Percentiles rank a stretch among this genome's conserved stretches.
phyloP scores from a whole-genome alignment of 2,113 vertebrate genomes.

The Quiscalus mexicanus region DNA sequence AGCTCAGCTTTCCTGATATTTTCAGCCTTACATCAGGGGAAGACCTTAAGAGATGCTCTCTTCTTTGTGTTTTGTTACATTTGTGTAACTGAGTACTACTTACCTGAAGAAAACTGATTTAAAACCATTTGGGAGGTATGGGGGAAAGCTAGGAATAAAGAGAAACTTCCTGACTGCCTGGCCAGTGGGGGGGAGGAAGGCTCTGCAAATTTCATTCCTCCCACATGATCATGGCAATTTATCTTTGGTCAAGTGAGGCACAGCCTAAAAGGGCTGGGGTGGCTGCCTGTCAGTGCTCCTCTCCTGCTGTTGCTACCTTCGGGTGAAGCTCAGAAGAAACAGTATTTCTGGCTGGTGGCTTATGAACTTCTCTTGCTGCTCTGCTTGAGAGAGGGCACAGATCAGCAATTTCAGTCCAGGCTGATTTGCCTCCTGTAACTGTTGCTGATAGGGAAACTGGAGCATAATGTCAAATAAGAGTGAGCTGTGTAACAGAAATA shows the following conservation, averaged over 20 bases:
- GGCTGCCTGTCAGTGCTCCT: not conserved
- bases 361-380: not conserved
- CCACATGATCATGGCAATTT: accelerated
- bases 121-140: not conserved
- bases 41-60: not conserved
- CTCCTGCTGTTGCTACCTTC: not conserved
- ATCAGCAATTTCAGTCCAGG: not conserved
- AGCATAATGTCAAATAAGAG: not conserved
- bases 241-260: not conserved
- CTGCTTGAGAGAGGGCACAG: not conserved
- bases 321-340: not conserved
- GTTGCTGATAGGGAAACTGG: not conserved
- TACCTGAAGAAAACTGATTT: not conserved
- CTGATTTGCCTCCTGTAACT: not conserved
- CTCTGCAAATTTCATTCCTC: not conserved
- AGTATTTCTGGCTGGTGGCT: not conserved
- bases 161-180: not conserved
- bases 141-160: not conserved
- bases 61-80: not conserved
- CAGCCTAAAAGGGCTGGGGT: not conserved
- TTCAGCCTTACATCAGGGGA: not conserved
- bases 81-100: not conserved
- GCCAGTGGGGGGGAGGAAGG: not conserved
- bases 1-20: not conserved
- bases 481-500: not conserved